A percentile compares a stretch with the other conserved stretches of the same genome.
Conservation (phyloP, 2,888 invertebrate species). For the Hyposoter dolosus region DNA sequence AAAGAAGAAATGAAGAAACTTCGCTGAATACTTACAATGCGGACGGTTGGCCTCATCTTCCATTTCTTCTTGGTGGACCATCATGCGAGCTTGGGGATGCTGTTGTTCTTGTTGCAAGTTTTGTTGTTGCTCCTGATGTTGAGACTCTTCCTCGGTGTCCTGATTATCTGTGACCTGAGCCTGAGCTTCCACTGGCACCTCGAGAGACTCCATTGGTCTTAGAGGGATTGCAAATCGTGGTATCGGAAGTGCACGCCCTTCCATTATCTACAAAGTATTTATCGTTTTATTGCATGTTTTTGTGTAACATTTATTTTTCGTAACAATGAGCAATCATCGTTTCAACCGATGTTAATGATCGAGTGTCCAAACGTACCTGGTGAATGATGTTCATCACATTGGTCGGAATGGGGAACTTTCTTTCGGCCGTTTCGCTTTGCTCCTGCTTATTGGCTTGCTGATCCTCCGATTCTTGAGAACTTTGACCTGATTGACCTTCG, state of each 20-base stretch:
- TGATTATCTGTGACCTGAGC: slow-evolving; percentile 80
- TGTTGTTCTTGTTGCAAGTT: slow-evolving; percentile 77
- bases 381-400: slow-evolving; percentile 81
- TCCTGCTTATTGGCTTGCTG: slow-evolving; percentile 79
- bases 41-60: slow-evolving; percentile 89
- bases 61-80: slow-evolving; percentile 84
- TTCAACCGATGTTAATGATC: not conserved
- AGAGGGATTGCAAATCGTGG: slow-evolving; percentile 77
- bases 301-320: not conserved
- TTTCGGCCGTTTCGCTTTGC: slow-evolving; percentile 77
- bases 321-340: not conserved
- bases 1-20: not conserved
- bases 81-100: slow-evolving; percentile 82
- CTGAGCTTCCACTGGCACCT: slow-evolving; percentile 80
- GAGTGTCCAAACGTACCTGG: slow-evolving; percentile 72
- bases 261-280: slow-evolving; percentile 75
- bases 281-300: not conserved
- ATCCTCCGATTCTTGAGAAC: slow-evolving; percentile 75
- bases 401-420: slow-evolving; percentile 79
- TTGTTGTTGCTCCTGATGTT: slow-evolving; percentile 84
- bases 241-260: slow-evolving; percentile 80
- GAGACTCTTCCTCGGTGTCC: slow-evolving; percentile 76
- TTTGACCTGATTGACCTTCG: slow-evolving; percentile 77
- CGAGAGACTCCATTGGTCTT: slow-evolving; percentile 79
- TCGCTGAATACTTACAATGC: slow-evolving; percentile 88